phyloP scores from a whole-genome alignment of 2,797 vertebrate genomes.

The Urocyon cinereoargenteus region DNA sequence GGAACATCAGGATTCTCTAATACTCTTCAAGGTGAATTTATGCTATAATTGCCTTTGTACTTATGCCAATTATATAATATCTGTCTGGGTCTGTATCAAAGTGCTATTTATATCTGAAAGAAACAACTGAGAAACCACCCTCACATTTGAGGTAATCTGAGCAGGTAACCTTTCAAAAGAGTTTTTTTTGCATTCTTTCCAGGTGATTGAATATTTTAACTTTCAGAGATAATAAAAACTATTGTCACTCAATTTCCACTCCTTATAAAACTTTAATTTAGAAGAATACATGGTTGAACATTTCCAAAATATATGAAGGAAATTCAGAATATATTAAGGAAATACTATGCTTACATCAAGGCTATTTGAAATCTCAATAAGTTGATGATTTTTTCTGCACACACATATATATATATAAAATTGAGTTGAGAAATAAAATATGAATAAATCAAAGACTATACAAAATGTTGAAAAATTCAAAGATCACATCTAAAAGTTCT shows the following conservation, averaged over 20 bases:
- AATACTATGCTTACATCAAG: neutral
- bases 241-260: neutral
- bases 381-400: neutral
- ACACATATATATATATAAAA: neutral
- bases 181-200: neutral
- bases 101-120: neutral
- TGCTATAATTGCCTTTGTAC: neutral
- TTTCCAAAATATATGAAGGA: neutral
- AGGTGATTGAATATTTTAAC: neutral
- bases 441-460: neutral
- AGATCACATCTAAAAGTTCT: neutral
- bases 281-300: neutral
- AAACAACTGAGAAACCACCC: neutral
- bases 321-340: neutral
- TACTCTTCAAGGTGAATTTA: neutral
- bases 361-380: neutral
- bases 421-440: neutral
- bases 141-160: neutral
- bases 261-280: neutral
- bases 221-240: constrained; percentile 32
- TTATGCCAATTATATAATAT: neutral
- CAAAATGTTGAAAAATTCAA: neutral
- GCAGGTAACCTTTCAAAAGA: neutral
- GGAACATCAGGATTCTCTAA: neutral
- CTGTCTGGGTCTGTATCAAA: neutral